Conservation (phyloP, 2,888 invertebrate genomes). For the Argynnis bischoffii region DNA sequence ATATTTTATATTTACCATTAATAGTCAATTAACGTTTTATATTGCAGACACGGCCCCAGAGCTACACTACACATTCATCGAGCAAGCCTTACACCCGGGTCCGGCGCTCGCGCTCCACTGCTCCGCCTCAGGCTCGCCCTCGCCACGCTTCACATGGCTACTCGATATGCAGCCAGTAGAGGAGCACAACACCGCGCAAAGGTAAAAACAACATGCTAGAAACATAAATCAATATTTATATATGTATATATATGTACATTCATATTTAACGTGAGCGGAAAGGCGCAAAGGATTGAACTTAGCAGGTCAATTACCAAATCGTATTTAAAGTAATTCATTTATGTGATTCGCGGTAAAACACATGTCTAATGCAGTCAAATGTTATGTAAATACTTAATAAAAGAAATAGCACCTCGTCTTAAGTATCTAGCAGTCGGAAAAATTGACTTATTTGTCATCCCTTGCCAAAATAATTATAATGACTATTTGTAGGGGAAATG, state of each 20-base stretch:
- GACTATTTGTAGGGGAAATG: no score
- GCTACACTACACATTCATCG: slow-evolving; percentile 91
- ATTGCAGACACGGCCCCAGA: slow-evolving; percentile 89
- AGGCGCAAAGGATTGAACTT: no score
- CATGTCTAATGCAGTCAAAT: no score
- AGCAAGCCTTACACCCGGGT: slow-evolving; percentile 86
- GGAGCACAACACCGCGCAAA: slow-evolving; percentile 70
- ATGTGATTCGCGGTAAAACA: no score
- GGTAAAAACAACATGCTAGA: slow-evolving; percentile 46
- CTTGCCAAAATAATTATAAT: no score
- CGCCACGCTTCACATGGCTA: slow-evolving; percentile 89
- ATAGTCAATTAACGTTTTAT: no score
- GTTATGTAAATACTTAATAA: no score
- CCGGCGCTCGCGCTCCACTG: slow-evolving; percentile 90
- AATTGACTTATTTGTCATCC: no score
- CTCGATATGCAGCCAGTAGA: slow-evolving; percentile 85
- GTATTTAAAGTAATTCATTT: not conserved
- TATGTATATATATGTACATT: not conserved
- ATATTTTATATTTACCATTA: no score
- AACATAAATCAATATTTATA: not conserved
- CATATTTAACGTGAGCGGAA: no score
- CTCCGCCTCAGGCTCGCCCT: slow-evolving; percentile 92
- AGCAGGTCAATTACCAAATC: not conserved
- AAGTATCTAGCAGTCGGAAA: no score
- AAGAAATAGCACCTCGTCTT: no score